These are phyloP conservation scores for Spinibarbus caldwelli DNA, from an alignment of 2,797 vertebrate genomes.

Conservation along the genomic window DNA sequence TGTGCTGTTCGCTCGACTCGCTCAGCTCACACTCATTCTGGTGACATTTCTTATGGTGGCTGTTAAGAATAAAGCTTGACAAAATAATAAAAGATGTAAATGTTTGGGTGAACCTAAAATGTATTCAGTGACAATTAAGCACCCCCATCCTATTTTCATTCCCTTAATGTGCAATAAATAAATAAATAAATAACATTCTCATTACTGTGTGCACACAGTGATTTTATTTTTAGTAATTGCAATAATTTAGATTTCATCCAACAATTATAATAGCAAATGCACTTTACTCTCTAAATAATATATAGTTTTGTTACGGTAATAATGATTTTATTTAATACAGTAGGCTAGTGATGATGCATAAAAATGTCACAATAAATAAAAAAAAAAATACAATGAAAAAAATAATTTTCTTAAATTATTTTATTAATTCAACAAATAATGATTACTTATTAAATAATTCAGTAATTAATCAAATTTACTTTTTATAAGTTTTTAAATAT, in stretches of 20 bases:
- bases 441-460: neutral
- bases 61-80: neutral
- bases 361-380: neutral
- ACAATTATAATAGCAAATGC: too few species aligned
- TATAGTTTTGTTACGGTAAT: neutral
- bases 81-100: neutral
- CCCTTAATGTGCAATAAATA: neutral
- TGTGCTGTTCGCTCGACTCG: slow-evolving; percentile 40
- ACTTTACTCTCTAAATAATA: too few species aligned
- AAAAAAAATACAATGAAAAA: too few species aligned
- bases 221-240: too few species aligned
- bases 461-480: too few species aligned
- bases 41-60: neutral
- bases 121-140: neutral
- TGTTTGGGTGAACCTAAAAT: neutral
- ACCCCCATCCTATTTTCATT: neutral
- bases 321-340: neutral
- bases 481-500: too few species aligned
- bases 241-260: too few species aligned
- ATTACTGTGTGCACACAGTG: too few species aligned
- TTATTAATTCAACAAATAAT: neutral
- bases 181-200: too few species aligned
- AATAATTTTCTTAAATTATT: neutral
- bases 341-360: neutral
- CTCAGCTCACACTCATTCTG: neutral